Percentiles rank a stretch among this genome's conserved stretches.
phyloP scores from a whole-genome alignment of 2,797 vertebrate species.

The Micrastur ruficollis region DNA sequence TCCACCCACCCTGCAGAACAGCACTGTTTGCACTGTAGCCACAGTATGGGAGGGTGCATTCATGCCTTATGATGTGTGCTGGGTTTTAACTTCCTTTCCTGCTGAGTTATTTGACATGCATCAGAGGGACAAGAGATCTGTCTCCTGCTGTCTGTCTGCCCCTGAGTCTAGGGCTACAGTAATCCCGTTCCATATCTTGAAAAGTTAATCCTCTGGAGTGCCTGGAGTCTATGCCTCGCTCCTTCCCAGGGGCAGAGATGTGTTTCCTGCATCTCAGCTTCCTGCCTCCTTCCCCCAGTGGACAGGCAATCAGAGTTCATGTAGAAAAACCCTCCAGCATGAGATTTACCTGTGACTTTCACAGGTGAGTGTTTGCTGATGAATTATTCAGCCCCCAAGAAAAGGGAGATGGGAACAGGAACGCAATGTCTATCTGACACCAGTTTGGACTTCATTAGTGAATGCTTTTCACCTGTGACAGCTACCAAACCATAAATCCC shows the following conservation, averaged over 20 bases:
- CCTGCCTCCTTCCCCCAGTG: not conserved
- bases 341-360: not conserved
- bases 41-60: fast-evolving
- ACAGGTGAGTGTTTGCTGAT: not conserved
- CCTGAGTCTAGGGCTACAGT: not conserved
- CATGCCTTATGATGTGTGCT: not conserved
- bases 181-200: not conserved
- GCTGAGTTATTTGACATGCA: not conserved
- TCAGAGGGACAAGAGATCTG: not conserved
- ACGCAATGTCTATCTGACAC: not conserved
- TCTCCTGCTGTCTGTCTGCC: not conserved
- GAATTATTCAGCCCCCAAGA: not conserved
- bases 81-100: not conserved
- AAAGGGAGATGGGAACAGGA: not conserved
- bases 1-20: not conserved
- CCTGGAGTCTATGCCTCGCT: not conserved
- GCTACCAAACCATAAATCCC: not conserved
- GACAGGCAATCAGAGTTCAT: not conserved
- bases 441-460: not conserved
- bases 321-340: not conserved
- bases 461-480: not conserved
- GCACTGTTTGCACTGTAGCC: not conserved
- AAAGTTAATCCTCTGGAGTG: not conserved
- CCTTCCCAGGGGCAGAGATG: not conserved
- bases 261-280: fast-evolving